Evolutionary conservation across 2,888 invertebrate species (phyloP).

Genomic region (Willowsia nigromaculata): DNA sequence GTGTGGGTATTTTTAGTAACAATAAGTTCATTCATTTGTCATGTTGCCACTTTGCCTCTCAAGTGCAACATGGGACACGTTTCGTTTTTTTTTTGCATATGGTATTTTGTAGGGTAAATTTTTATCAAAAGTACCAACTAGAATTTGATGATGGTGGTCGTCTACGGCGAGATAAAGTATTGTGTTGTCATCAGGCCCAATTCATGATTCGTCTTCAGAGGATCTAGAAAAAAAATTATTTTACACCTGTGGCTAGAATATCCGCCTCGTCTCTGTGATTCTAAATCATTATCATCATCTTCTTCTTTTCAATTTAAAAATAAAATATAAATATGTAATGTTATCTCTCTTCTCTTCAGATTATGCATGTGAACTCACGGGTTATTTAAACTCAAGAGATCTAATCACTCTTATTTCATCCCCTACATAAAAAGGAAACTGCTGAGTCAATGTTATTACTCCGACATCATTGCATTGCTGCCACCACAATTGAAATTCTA

Average conservation of each 20-base stretch:
- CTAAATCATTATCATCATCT: neutral
- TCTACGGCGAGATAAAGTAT: neutral
- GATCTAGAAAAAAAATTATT: neutral
- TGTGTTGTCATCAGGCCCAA: conserved; percentile 22
- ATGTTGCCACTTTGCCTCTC: conserved; percentile 22
- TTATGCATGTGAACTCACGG: conserved; percentile 1
- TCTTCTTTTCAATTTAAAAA: neutral
- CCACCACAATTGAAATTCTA: neutral
- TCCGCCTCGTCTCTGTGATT: neutral
- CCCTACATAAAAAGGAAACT: conserved; percentile 20
- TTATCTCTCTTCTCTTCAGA: conserved; percentile 9
- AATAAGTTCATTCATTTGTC: conserved; percentile 20
- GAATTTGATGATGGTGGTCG: neutral
- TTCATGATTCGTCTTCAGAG: neutral
- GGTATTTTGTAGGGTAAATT: neutral
- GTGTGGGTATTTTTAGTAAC: neutral
- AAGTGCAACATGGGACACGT: conserved; percentile 21
- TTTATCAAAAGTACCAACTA: neutral
- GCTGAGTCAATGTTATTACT: conserved; percentile 56
- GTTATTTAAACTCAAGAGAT: conserved; percentile 32
- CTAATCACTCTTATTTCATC: conserved; percentile 61
- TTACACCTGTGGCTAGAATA: neutral
- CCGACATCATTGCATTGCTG: neutral
- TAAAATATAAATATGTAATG: conserved; percentile 24
- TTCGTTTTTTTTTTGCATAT: neutral